Base-by-base conservation (phyloP, 2,113 vertebrate genomes). In the Ictidomys tridecemlineatus region DNA sequence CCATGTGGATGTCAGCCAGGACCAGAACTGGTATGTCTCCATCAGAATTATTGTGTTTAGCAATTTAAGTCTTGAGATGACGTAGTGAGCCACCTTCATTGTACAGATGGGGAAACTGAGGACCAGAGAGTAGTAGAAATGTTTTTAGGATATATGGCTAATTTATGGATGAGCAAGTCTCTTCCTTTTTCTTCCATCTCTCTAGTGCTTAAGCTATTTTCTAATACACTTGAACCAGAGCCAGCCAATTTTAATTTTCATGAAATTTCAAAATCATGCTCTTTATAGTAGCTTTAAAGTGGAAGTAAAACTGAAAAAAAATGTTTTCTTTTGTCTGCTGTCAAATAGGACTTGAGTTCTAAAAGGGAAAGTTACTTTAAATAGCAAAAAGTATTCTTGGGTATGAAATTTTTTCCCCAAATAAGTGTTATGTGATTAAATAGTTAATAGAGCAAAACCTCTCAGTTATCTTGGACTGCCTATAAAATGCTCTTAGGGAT, bases 401-500 rank as follows among this genome's bases (percentile, higher is more conserved):
- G 53, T 93, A 10, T 53, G 45, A 95, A 95, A 32, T 39, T 34
- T 42, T 79, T 80, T 72, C 42, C 39, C 17, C 34, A 86, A 79
- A 74, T 24, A n/a, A 84, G 48, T 24, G 26, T 53, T 72, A 37
- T 5, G 2, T 37, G 83, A 95, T 70, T 94, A 90, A 95, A 80
- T 37, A 26, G 93, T 78, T 92, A 93, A 90, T 28, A 74, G 58
- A 20, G 53, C 16, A 76, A 67, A 74, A 24, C 14, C 58, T 85
- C 79, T 63, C 8, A 0, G 85, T 79, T 91, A 80, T 86, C 69
- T 13, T 28, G 30, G 67, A 84, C 32, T 74, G 79, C 72, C 89
- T 77, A 67, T 14, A 83, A 63, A 94, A 84, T 61, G 51, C 61
- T 96, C 85, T 86, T 69, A 93, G 74, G 63, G n/a, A 53, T 91